phyloP scores from a whole-genome alignment of 64 coral and sea anemone genomes.

The Pocillopora verrucosa region DNA sequence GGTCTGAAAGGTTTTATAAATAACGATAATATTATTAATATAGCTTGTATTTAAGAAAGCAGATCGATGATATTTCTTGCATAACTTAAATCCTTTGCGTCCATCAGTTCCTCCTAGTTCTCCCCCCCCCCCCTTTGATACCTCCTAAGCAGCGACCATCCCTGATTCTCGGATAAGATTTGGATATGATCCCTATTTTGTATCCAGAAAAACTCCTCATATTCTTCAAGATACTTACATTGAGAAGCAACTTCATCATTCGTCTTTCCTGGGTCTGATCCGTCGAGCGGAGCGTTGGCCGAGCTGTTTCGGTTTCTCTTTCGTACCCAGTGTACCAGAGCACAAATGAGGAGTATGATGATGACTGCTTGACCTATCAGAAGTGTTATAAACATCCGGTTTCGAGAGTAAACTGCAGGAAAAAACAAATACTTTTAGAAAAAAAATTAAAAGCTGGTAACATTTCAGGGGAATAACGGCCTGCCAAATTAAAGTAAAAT shows the following conservation, averaged over 20 bases:
- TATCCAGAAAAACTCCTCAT: too few species aligned
- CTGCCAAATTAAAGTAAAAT: too few species aligned
- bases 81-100: too few species aligned
- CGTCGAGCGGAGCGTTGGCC: constrained; percentile 3
- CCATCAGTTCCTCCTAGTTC: too few species aligned
- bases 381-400: constrained; percentile 62
- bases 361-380: constrained; percentile 43
- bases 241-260: neutral
- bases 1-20: neutral
- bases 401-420: constrained; percentile 3
- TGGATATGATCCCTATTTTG: too few species aligned
- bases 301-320: constrained; percentile 29
- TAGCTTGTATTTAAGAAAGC: too few species aligned
- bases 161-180: neutral
- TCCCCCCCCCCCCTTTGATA: too few species aligned
- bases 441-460: too few species aligned
- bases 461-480: too few species aligned
- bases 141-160: too few species aligned
- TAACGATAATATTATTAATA: too few species aligned
- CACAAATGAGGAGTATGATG: constrained; percentile 49
- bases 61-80: too few species aligned
- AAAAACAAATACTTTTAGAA: neutral
- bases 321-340: constrained; percentile 64
- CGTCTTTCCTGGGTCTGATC: constrained; percentile 15
- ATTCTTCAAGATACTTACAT: neutral